Base-by-base conservation (phyloP, 2,888 invertebrate genomes). In the Drosophila yooni region DNA sequence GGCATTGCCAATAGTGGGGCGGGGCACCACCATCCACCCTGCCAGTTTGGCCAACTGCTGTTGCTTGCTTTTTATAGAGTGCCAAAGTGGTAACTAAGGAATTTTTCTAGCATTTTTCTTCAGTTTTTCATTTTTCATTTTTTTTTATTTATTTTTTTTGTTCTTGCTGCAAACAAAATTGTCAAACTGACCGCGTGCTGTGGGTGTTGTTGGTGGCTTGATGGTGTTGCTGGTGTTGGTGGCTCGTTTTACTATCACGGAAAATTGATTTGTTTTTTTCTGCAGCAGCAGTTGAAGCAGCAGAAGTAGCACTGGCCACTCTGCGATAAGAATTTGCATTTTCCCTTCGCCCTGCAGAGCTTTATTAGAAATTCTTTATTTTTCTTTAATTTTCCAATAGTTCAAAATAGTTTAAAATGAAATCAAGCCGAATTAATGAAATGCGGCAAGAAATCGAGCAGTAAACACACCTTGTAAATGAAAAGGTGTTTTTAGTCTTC, bases 261-360 rank as follows among this genome's bases (percentile, higher is more conserved):
- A 70, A 84, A 85, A 88, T 85, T 85, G 85, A 85, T 85, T 85
- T 81, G 75, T 74, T 70, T 79, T 76, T 83, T 76, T 53, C 60
- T 68, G 68, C 73, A 38, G 62, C 72, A 25, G 62, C 62, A 54
- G 65, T 50, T 10, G 38, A 51, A 31, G 48, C 53, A 21, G 36
- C 46, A 33, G 52, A 52, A 13, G 34, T 52, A 36, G 33, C 43
- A 68, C 78, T 83, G 83, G 48, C 59, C 21, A 33, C 63, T 34
- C 27, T 51, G 71, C 68, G 84, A 84, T 84, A 84, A 84, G 87
- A 72, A 80, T 77, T 82, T 76, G 79, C 76, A 64, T 73, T 78
- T 70, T 57, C 21, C 48, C 59, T 69, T 43, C 52, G 66, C 58
- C 18, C 57, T 58, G 27, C 56, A 72, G 69, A 67, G 63, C 62